Evolutionary conservation across 2,113 vertebrate genomes (phyloP), one percentile per base, ranked within the genome.

Genomic region (Rissa tridactyla): DNA sequence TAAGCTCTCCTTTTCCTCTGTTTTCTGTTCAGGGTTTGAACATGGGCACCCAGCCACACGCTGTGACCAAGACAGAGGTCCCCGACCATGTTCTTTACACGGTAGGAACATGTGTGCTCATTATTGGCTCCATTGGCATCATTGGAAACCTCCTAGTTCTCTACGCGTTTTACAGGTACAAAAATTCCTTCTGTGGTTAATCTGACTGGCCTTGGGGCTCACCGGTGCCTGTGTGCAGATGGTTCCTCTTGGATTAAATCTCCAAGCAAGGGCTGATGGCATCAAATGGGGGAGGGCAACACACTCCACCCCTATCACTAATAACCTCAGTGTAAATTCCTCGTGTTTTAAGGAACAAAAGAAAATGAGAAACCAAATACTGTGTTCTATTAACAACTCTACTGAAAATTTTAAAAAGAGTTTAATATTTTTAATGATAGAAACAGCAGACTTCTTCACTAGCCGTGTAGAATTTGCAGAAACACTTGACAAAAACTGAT

Each of bases 141-240:
- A 90, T 97, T 0, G 98, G 98, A 81, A 98, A 98, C 68, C 90
- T 98, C 44, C 81, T 98, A 5, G 98, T 98, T 26, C 95, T 98
- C 79, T 98, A 98, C 1, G 97, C 98, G 0, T 98, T 98, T 97
- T 98, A 88, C 96, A 98, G 98, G 98, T 98, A 97, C 27, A 61
- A 57, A 60, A 90, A 55, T 61, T 46, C 17, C 29, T 70, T 76
- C 38, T 19, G 10, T 2, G 1, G 5, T 49, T 77, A 22, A 12
- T 42, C 14, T 68, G 13, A 15, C 19, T 36, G 44, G 23, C 9
- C 27, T 60, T 60, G 34, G 62, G 32, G 36, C 49, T 82, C 44
- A n/a, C 1, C 0, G 14, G 19, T 61, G 29, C 15, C n/a, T 51
- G 5, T 5, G 21, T 30, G 60, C 5, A 34, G 23, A 32, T 36